These are phyloP conservation scores for Coleophora deauratella DNA, from an alignment of 2,888 invertebrate genomes.

Conservation along the genomic window DNA sequence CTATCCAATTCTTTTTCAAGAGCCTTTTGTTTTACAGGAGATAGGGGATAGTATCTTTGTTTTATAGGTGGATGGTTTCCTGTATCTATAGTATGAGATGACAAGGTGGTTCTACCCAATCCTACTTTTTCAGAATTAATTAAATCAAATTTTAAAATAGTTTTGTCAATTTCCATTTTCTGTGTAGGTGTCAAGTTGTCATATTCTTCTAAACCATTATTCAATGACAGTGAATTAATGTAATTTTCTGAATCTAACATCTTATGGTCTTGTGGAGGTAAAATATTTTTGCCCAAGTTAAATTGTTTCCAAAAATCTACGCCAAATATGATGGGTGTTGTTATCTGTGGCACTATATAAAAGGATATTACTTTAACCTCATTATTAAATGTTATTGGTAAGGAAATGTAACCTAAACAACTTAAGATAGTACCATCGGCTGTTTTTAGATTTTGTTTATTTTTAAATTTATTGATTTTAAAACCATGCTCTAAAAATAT, in stretches of 20 bases:
- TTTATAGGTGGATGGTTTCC: background rate
- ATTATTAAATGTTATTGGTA: background rate
- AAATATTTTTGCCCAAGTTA: background rate
- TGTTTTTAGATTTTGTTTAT: background rate
- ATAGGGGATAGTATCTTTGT: slow-evolving; percentile 8
- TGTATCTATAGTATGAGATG: slow-evolving; percentile 2
- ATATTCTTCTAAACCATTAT: background rate
- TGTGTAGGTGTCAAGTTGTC: background rate
- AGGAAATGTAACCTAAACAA: background rate
- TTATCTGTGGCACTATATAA: slow-evolving; percentile 1
- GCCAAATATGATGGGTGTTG: slow-evolving; percentile 1
- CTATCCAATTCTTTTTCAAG: slow-evolving; percentile 1
- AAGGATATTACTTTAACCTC: background rate
- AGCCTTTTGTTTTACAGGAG: slow-evolving; percentile 3
- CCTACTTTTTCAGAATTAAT: background rate
- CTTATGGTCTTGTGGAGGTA: too few species aligned
- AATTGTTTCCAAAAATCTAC: slow-evolving; percentile 4
- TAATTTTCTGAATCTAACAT: background rate
- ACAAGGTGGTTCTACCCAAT: slow-evolving; percentile 1
- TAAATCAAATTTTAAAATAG: background rate
- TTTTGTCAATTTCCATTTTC: background rate
- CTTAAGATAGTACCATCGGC: slow-evolving; percentile 1
- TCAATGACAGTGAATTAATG: background rate
- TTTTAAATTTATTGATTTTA: background rate
- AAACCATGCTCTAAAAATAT: slow-evolving; percentile 1